Conservation (phyloP, 2,888 invertebrate genomes). For the Stenodema calcarata region DNA sequence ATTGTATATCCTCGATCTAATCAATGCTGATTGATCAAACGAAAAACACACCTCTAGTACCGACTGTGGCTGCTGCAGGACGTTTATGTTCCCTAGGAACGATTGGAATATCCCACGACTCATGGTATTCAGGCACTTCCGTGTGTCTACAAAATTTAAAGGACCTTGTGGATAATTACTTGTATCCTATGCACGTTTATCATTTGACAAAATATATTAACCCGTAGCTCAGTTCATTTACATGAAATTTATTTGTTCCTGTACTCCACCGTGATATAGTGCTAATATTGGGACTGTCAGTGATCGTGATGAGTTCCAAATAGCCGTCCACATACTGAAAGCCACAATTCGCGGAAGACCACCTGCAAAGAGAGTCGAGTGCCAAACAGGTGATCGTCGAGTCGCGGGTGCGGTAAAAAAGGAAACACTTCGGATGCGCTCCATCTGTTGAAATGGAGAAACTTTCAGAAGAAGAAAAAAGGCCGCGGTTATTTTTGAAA, state of each 20-base stretch:
- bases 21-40: too few species aligned
- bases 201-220: background rate
- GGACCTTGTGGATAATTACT: background rate
- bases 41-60: too few species aligned
- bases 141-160: background rate
- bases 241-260: background rate
- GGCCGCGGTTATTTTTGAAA: background rate
- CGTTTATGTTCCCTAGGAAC: too few species aligned
- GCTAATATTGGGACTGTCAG: background rate
- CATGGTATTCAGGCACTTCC: too few species aligned
- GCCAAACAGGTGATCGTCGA: background rate
- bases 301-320: background rate
- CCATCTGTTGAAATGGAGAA: background rate
- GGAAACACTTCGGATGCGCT: background rate
- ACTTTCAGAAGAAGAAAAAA: background rate
- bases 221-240: background rate
- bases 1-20: too few species aligned
- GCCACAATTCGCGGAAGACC: background rate
- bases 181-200: background rate
- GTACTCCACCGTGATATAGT: background rate
- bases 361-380: background rate
- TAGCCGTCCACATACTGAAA: background rate
- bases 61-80: too few species aligned
- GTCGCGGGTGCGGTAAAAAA: background rate
- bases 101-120: too few species aligned